Base-by-base conservation (phyloP, 2,888 invertebrate genomes). In the Phymatocera aterrima region DNA sequence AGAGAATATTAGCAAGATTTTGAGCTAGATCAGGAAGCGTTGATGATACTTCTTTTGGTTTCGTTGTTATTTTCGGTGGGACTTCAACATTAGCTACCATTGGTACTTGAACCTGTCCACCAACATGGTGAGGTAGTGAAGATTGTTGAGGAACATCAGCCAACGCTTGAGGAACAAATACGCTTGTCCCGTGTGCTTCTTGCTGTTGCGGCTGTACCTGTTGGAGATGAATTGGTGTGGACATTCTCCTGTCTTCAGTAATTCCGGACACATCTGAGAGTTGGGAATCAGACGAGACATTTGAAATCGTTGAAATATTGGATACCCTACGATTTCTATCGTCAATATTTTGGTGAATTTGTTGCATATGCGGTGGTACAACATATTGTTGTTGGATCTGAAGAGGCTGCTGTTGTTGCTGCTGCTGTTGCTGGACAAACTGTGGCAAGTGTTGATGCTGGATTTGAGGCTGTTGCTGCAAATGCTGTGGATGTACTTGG, bases 1-100 rank as follows among this genome's bases (percentile, higher is more conserved):
- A 90, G 8, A 90, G 81, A 80, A 90, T 90, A 77, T 90, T 90
- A 2, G 90, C 90, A 34, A 90, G 83, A 84, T 90, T 90, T 81
- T 90, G 90, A 2, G 89, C 90, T 2, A 90, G 82, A 80, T 90
- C 90, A 15, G 90, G 90, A 24, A 90, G 82, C 0, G 90, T 90
- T 5, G 90, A 90, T 0, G 90, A 90, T 0, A 88, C 86, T 81
- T 90, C 90, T 77, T 90, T 90, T 1, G 87, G 80, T 79, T 90
- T 90, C 0, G 82, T 48, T 10, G 77, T 34, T 12, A 79, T 31
- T 78, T 86, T 86, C 34, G 85, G 84, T 5, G 80, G 48, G 80
- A 81, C 79, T 86, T 89, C n/a, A 84, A 83, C 34, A 83, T 21
- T 28, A 77, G 74, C 28, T 70, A 70, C 48, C 21, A 85, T 80